These are phyloP conservation scores for Hemicrepidius hirtus DNA, from an alignment of 2,888 invertebrate species.

Conservation along the genomic window DNA sequence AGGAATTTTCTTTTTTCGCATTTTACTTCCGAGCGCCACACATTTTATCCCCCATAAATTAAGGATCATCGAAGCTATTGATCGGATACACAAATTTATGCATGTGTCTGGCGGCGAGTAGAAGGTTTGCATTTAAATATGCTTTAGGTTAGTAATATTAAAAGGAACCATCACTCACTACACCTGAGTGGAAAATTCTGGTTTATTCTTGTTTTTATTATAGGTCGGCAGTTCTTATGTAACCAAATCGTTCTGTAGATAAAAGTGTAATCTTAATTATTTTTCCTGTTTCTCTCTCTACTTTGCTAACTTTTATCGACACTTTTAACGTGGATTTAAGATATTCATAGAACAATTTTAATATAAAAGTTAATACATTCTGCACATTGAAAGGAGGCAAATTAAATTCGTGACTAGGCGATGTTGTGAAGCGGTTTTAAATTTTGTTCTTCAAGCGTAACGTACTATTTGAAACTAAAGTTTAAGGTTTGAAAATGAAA, in stretches of 20 bases:
- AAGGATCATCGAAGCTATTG: conserved; percentile 24
- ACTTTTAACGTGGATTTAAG: conserved; percentile 33
- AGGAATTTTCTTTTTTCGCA: conserved; percentile 19
- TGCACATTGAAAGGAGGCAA: conserved; percentile 36
- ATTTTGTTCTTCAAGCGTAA: conserved; percentile 2
- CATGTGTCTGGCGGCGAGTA: conserved; percentile 31
- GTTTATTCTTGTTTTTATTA: conserved; percentile 18
- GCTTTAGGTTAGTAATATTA: conserved; percentile 24
- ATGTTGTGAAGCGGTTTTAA: conserved; percentile 27
- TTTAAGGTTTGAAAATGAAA: too few species aligned
- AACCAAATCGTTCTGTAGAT: conserved; percentile 20
- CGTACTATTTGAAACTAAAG: not conserved
- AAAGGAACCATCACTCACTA: conserved; percentile 10
- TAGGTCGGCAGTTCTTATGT: not conserved
- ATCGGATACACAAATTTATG: conserved; percentile 33
- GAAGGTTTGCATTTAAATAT: conserved; percentile 31
- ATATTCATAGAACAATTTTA: conserved; percentile 47
- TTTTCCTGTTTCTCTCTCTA: conserved; percentile 1
- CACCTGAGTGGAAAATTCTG: not conserved
- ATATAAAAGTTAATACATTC: conserved; percentile 43
- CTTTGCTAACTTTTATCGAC: conserved; percentile 30
- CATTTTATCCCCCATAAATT: conserved; percentile 29
- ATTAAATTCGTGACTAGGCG: conserved; percentile 45
- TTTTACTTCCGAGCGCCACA: conserved; percentile 23
- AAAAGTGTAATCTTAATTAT: not conserved